Percentiles rank a stretch among this genome's conserved stretches.
phyloP scores from a whole-genome alignment of 1,140 invertebrate genomes.

The Leguminivora glycinivorella region DNA sequence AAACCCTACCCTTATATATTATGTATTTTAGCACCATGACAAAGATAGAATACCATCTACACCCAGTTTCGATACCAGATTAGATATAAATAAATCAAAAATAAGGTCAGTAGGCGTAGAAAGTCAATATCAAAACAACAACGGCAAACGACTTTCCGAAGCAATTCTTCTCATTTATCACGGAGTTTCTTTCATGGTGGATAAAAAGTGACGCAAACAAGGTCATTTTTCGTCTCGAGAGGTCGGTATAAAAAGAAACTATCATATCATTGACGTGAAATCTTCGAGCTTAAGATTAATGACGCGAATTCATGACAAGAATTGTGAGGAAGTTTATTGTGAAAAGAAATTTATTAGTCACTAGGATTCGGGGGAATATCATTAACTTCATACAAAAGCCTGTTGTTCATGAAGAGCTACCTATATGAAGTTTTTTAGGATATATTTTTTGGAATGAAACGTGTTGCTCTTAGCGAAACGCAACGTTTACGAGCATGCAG shows the following conservation, averaged over 20 bases:
- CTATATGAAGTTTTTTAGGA: neutral
- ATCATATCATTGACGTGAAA: slow-evolving; percentile 29
- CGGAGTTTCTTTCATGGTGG: slow-evolving; percentile 19
- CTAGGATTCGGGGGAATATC: neutral
- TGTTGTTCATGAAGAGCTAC: neutral
- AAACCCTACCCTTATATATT: no score
- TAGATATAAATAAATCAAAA: neutral
- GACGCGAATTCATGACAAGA: slow-evolving; percentile 6
- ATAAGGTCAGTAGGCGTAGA: neutral
- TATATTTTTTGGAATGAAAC: no score
- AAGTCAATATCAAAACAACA: slow-evolving; percentile 24
- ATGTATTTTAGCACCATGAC: no score
- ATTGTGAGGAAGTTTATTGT: slow-evolving; percentile 12
- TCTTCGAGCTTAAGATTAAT: slow-evolving; percentile 27
- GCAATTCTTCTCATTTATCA: slow-evolving; percentile 25
- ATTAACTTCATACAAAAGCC: neutral
- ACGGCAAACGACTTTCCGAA: slow-evolving; percentile 27
- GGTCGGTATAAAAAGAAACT: slow-evolving; percentile 29
- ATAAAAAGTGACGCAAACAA: slow-evolving; percentile 28
- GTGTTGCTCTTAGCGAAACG: no score
- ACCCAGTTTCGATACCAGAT: no score
- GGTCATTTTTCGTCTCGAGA: slow-evolving; percentile 28
- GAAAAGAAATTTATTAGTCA: neutral
- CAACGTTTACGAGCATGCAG: no score
- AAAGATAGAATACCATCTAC: no score